Base-by-base conservation (phyloP, 2,113 vertebrate genomes). In the Raja brachyura region DNA sequence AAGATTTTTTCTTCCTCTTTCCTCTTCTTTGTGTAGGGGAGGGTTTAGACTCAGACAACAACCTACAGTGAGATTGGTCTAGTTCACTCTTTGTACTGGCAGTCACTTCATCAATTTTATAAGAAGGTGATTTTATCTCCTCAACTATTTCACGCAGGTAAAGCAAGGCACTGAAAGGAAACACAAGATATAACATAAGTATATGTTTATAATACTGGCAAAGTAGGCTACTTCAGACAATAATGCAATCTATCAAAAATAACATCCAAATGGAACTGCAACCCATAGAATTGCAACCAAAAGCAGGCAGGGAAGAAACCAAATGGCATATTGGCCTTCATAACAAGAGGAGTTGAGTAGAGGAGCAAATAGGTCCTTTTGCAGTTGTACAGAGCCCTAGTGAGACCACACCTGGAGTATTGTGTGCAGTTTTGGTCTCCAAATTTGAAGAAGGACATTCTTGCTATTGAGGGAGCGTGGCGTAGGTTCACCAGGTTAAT, bases 121-220 rank as follows among this genome's bases (percentile, higher is more conserved):
- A 54, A 48, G 90, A 13, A 11, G 94, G 39, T 0, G 95, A 94
- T 0, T 95, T 93, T 79, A 98, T 93, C 88, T 98, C 97, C 94
- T 97, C 97, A 0, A 97, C 97, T 95, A 99, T 95, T 93, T 95
- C 95, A 48, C 98, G 98, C 93, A 99, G 97, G 95, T 98, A 99
- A 93, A 97, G 97, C 95, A 99, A 94, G 0, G 98, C 98, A 95
- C 98, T 99, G 93, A 8, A 92, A 76, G 25, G 83, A 93, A 79
- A 5, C 22, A 54, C 92, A 77, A 63, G 70, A 6, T 66, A 56
- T 79, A n/a, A 85, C 54, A 9, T 59, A 85, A 0, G 28, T 14
- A 1, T 88, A 63, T 48, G 63, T 18, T 20, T 18, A 85, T 39
- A 73, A 48, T 11, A 70, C 14, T 54, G 25, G 31, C 78, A 93